Evolutionary conservation across 2,888 invertebrate species (phyloP), one percentile per base, ranked within the genome.

Genomic region (Stenodera caucasica): DNA sequence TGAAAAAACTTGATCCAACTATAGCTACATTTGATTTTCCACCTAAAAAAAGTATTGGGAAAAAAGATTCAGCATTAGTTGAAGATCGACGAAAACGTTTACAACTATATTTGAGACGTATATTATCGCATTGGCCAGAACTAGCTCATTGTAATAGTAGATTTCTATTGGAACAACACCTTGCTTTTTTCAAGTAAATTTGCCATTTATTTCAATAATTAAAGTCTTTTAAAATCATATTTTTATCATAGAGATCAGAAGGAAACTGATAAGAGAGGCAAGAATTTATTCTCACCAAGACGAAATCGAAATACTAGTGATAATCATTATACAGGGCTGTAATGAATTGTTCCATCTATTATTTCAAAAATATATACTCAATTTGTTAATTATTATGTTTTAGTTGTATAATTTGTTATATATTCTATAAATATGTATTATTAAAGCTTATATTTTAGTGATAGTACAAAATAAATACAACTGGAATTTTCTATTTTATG

Each of bases 1-100:
- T 96, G 45, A 92, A 91, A 77, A 94, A 94, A 76, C 87, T 90
- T 75, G 92, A 94, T 76, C 86, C 90, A 0, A 84, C 89, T 60
- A 88, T 96, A 55, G 86, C 88, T 18, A 86, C 88, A 4, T 92
- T 94, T 76, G 92, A 94, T 76, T 96, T 98, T 82, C 97, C 98
- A 8, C 96, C 95, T 0, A 98, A 98, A 81, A 97, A 96, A 82
- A 91, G 93, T 59, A 85, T 98, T 70, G 92, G 96, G 29, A 96
- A 94, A 81, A 93, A 94, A 90, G 91, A 92, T 78, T 86, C 90
- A 0, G 85, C 86, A 66, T 86, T 97, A 76, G 97, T 98, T 29
- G 96, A 97, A 79, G 90, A 90, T 67, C 84, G 98, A 58, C 87
- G 97, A 15, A 85, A 89, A 72, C 87, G 90, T 63, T 82, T 98